These are phyloP conservation scores for Platichthys stellatus DNA, from an alignment of 2,113 vertebrate species.

Conservation along the genomic window DNA sequence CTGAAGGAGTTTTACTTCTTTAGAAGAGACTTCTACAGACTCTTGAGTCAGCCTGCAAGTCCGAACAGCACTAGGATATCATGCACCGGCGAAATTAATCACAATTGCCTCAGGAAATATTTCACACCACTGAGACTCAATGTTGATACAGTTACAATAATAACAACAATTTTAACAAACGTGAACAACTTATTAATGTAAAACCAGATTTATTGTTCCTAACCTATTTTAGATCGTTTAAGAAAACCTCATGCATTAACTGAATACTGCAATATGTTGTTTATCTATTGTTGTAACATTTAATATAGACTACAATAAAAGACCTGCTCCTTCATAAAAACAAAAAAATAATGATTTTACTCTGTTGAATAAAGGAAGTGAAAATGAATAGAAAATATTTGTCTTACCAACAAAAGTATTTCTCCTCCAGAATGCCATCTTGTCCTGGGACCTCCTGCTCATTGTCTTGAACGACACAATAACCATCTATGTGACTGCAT, in stretches of 20 bases:
- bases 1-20: background rate
- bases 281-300: background rate
- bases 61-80: background rate
- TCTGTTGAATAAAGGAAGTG: background rate
- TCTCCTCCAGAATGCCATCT: slow-evolving; percentile 76
- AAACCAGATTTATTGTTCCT: no score
- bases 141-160: background rate
- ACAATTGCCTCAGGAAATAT: slow-evolving; percentile 5
- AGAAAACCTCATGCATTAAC: no score
- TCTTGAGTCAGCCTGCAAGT: slow-evolving; percentile 4
- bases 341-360: no score
- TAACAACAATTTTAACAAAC: no score
- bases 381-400: background rate
- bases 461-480: slow-evolving; percentile 50
- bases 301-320: background rate
- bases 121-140: background rate
- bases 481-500: background rate
- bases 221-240: no score
- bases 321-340: background rate
- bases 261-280: background rate
- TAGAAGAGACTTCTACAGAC: background rate
- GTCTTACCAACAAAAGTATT: slow-evolving; percentile 51
- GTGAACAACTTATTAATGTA: no score
- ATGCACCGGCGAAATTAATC: slow-evolving; percentile 1
- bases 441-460: slow-evolving; percentile 48